Evolutionary conservation across 2,888 invertebrate genomes (phyloP).

Genomic region (Phortica okadai): DNA sequence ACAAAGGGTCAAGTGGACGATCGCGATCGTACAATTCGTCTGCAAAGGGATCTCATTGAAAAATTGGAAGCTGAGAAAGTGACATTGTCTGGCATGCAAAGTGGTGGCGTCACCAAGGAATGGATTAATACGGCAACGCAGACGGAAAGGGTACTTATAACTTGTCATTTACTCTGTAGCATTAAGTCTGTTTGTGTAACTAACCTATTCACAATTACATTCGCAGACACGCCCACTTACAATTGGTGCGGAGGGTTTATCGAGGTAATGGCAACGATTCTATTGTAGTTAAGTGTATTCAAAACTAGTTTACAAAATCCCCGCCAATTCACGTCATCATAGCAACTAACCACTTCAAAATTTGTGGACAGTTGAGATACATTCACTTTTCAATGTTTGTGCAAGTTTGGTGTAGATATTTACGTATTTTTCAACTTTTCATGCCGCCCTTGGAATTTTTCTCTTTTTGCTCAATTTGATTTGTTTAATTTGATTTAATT

Average conservation of each 20-base stretch:
- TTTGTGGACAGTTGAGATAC: background rate
- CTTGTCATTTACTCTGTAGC: background rate
- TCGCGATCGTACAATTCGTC: slow-evolving; percentile 87
- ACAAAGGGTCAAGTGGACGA: slow-evolving; percentile 88
- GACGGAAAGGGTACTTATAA: slow-evolving; percentile 85
- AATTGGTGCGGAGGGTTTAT: slow-evolving; percentile 76
- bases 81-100: slow-evolving; percentile 41
- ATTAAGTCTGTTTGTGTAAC: slow-evolving; percentile 49
- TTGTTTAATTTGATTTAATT: background rate
- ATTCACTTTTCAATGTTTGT: background rate
- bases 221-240: slow-evolving; percentile 76
- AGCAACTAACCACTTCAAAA: background rate
- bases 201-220: slow-evolving; percentile 59
- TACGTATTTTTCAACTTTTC: slow-evolving; percentile 11
- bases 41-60: slow-evolving; percentile 86
- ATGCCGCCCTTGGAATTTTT: slow-evolving; percentile 13
- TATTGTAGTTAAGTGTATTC: background rate
- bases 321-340: background rate
- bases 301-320: background rate
- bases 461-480: background rate
- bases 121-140: slow-evolving; percentile 80
- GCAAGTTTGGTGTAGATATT: background rate
- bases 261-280: slow-evolving; percentile 70
- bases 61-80: slow-evolving; percentile 77
- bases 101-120: slow-evolving; percentile 20